A percentile compares a stretch with the other conserved stretches of the same genome.
phyloP scores from a whole-genome alignment of 2,888 invertebrate species.

The Dicranocentrus wangi region DNA sequence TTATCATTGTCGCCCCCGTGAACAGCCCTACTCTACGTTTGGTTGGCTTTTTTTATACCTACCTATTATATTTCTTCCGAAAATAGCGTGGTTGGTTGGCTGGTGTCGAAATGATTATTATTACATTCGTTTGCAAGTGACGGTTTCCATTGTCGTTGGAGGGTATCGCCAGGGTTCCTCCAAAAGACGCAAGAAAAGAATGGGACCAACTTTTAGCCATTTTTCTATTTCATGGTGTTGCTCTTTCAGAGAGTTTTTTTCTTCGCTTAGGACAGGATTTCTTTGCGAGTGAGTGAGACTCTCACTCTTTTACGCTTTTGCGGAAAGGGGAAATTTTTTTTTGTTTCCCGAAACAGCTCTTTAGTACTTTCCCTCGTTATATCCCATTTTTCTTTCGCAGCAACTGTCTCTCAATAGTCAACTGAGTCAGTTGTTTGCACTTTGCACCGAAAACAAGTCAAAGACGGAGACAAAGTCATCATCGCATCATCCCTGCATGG shows the following conservation, averaged over 20 bases:
- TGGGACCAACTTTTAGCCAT: neutral
- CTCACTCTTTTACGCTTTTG: too few species aligned
- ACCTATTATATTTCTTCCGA: too few species aligned
- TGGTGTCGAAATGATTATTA: too few species aligned
- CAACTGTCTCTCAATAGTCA: neutral
- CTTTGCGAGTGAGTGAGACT: neutral
- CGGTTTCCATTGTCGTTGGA: too few species aligned
- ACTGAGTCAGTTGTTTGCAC: neutral
- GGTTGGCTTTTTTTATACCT: too few species aligned
- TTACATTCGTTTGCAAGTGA: too few species aligned
- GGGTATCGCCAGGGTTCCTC: too few species aligned
- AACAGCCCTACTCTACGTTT: neutral
- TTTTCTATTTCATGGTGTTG: neutral
- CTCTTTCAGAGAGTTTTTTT: neutral
- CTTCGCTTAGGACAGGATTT: neutral
- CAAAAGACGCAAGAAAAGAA: too few species aligned
- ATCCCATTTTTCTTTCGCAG: neutral
- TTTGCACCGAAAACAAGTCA: neutral
- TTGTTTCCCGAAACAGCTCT: neutral
- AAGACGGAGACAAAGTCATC: constrained; percentile 9
- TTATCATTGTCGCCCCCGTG: neutral
- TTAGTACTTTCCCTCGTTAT: constrained; percentile 2
- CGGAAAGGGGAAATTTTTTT: too few species aligned
- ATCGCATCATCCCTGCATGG: constrained; percentile 16
- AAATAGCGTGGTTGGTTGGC: too few species aligned